phyloP scores from a whole-genome alignment of 2,888 invertebrate species.

The Mechanitis messenoides region DNA sequence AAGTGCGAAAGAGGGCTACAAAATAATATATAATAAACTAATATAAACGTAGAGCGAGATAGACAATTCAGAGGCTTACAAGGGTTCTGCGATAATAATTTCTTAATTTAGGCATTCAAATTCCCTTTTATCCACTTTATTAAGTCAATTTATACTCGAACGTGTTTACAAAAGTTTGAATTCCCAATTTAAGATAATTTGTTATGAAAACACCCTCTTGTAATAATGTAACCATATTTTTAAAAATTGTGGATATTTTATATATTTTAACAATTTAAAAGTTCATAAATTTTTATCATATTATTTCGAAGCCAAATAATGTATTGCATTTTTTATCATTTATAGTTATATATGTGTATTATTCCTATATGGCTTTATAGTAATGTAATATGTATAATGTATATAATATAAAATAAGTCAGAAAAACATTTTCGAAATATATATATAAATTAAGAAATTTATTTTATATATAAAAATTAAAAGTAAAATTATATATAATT shows the following conservation, averaged over 20 bases:
- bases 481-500: too few species aligned
- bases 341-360: too few species aligned
- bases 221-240: background rate
- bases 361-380: too few species aligned
- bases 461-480: too few species aligned
- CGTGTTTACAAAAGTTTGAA: conserved; percentile 13
- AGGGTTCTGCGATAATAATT: conserved; percentile 5
- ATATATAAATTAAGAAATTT: too few species aligned
- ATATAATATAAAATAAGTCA: too few species aligned
- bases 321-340: too few species aligned
- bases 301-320: too few species aligned
- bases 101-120: conserved; percentile 6
- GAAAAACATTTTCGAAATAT: too few species aligned
- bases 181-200: conserved; percentile 16
- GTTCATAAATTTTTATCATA: too few species aligned
- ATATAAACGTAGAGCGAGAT: background rate
- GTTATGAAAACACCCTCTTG: conserved; percentile 18
- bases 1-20: background rate
- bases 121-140: conserved; percentile 13
- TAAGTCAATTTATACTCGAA: conserved; percentile 21
- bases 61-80: background rate
- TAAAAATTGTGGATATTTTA: background rate
- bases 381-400: too few species aligned
- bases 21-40: background rate
- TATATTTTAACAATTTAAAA: too few species aligned